A percentile compares a stretch with the other conserved stretches of the same genome.
Conservation (phyloP, 1,140 invertebrate species). For the Diorhabda carinulata region DNA sequence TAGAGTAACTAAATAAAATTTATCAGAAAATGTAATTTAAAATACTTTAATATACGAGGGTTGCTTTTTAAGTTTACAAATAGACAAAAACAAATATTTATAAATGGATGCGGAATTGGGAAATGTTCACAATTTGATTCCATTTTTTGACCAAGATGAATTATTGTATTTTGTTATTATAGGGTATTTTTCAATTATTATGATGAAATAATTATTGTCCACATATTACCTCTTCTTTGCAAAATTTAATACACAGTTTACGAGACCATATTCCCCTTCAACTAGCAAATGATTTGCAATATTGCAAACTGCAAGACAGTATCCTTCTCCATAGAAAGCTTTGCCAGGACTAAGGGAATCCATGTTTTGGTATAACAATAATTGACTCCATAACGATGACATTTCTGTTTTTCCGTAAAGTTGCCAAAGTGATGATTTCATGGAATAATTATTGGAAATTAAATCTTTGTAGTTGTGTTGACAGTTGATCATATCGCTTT, state of each 20-base stretch:
- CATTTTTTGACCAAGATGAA: no score
- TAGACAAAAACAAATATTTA: no score
- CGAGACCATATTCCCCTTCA: slow-evolving; percentile 60
- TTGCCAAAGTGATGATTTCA: slow-evolving; percentile 80
- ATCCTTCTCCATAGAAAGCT: slow-evolving; percentile 64
- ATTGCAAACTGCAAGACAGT: slow-evolving; percentile 69
- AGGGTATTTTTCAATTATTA: no score
- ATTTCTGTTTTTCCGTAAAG: slow-evolving; percentile 84
- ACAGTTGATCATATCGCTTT: slow-evolving; percentile 81
- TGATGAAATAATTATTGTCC: no score
- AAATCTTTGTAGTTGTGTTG: slow-evolving; percentile 78
- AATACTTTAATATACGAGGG: no score
- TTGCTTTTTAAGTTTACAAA: no score
- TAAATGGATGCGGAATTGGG: no score
- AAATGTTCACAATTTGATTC: no score
- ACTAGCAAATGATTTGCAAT: slow-evolving; percentile 60
- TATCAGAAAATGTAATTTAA: no score
- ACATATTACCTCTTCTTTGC: slow-evolving; percentile 48
- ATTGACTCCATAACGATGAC: slow-evolving; percentile 70
- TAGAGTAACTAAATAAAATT: no score
- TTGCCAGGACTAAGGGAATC: slow-evolving; percentile 53
- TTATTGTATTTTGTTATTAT: no score
- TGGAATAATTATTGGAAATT: slow-evolving; percentile 69
- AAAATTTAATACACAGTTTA: slow-evolving; percentile 54
- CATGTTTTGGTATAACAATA: slow-evolving; percentile 71